Conservation (phyloP, 2,797 vertebrate species). For the Hippopotamyrus pictus region DNA sequence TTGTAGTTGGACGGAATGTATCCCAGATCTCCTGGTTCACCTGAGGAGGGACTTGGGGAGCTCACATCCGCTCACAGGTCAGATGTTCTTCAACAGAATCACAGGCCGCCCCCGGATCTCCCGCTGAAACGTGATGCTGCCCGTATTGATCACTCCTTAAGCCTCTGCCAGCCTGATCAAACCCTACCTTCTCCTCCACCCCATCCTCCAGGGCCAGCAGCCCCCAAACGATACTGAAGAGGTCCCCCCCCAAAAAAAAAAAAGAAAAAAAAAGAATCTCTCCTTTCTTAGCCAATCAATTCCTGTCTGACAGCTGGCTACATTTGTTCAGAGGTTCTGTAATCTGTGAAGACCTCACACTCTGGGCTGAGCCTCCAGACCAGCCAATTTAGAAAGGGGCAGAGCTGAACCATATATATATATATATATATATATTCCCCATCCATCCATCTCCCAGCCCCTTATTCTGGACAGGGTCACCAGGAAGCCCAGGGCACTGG, state of each 20-base stretch:
- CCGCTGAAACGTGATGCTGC: constrained; percentile 47
- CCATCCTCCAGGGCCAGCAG: constrained; percentile 47
- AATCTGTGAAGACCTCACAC: constrained; percentile 39
- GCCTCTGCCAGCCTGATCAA: constrained; percentile 46
- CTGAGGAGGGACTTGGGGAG: neutral
- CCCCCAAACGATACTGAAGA: constrained; percentile 31
- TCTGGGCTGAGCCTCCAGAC: neutral
- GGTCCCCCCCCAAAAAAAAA: constrained; percentile 36
- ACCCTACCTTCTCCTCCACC: constrained; percentile 38
- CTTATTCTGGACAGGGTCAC: neutral
- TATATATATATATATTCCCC: neutral
- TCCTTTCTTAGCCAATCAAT: constrained; percentile 40
- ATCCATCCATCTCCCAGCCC: neutral
- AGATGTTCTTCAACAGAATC: constrained; percentile 46
- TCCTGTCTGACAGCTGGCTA: constrained; percentile 35
- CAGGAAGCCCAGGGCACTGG: neutral
- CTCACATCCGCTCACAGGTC: constrained; percentile 26
- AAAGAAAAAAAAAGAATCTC: constrained; percentile 29
- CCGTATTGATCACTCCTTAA: constrained; percentile 51
- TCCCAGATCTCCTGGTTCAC: neutral
- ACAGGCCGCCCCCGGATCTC: constrained; percentile 38
- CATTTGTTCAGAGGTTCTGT: constrained; percentile 28
- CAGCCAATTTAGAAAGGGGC: neutral
- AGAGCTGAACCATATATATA: neutral
- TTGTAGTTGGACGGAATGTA: neutral